A percentile compares a stretch with the other conserved stretches of the same genome.
phyloP scores from a whole-genome alignment of 2,797 vertebrate genomes.

The Enteromius radiatus region DNA sequence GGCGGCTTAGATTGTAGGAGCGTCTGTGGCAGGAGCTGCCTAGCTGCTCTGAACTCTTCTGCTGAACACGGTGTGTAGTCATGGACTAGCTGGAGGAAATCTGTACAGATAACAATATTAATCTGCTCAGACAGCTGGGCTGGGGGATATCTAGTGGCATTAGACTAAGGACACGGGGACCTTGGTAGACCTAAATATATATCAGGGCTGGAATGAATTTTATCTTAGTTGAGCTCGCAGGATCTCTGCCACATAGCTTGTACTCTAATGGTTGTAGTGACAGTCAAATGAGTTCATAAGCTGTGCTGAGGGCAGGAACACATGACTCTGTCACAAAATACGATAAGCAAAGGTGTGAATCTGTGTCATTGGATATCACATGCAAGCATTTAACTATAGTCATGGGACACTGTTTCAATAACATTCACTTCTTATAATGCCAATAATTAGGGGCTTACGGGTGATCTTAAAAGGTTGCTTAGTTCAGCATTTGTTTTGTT shows the following conservation, averaged over 20 bases:
- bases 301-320: constrained; percentile 29
- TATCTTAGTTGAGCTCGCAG: constrained; percentile 37
- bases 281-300: constrained; percentile 44
- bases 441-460: not conserved
- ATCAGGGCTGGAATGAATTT: constrained; percentile 49
- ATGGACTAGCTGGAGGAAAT: constrained; percentile 54
- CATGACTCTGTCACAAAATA: constrained; percentile 20
- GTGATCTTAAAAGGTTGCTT: not conserved
- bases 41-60: constrained; percentile 36
- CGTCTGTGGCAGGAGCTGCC: constrained; percentile 8
- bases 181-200: constrained; percentile 71
- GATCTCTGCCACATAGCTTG: constrained; percentile 23
- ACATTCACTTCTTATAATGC: not conserved
- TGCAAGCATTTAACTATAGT: constrained; percentile 2
- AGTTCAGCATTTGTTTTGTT: not conserved
- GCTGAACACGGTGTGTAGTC: constrained; percentile 36
- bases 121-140: constrained; percentile 79
- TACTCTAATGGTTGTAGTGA: constrained; percentile 44
- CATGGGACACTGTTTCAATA: not conserved
- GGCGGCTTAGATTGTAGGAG: not conserved
- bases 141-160: constrained; percentile 71
- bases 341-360: constrained; percentile 6
- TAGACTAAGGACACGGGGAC: constrained; percentile 76
- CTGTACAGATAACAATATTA: constrained; percentile 71
- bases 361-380: constrained; percentile 8